These are phyloP conservation scores for Micrastur ruficollis DNA, from an alignment of 2,797 vertebrate species.

Conservation along the genomic window DNA sequence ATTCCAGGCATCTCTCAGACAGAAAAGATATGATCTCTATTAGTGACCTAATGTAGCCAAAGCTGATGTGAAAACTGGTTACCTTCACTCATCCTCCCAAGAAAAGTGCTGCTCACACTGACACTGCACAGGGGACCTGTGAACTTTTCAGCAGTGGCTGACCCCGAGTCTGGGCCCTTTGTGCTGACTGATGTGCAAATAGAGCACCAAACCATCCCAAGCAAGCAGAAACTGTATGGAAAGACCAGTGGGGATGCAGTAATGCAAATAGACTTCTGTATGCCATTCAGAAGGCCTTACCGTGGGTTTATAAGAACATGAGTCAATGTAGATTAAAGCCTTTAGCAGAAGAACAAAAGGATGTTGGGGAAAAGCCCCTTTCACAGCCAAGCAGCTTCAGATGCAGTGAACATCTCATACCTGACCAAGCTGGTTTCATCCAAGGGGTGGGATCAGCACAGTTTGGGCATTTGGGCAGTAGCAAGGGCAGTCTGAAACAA, in stretches of 20 bases:
- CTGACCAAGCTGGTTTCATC: neutral
- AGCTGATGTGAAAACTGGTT: neutral
- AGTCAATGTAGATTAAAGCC: neutral
- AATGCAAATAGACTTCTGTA: neutral
- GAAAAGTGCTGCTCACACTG: neutral
- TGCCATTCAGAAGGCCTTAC: fast-evolving
- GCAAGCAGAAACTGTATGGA: neutral
- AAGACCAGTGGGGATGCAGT: neutral
- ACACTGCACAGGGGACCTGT: neutral
- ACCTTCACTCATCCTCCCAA: neutral
- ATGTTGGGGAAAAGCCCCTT: neutral
- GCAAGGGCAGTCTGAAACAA: neutral
- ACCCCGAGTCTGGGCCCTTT: neutral
- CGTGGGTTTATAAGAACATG: fast-evolving
- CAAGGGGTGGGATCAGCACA: fast-evolving
- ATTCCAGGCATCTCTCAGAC: neutral
- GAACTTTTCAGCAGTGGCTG: neutral
- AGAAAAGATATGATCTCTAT: neutral
- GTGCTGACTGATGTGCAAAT: neutral
- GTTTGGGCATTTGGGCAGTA: fast-evolving
- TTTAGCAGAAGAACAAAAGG: neutral
- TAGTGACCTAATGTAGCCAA: neutral
- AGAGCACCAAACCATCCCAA: neutral
- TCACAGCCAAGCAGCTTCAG: neutral
- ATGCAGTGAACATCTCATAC: fast-evolving